Base-by-base conservation (phyloP, 2,113 vertebrate species). In the Cyprinodon variegatus region DNA sequence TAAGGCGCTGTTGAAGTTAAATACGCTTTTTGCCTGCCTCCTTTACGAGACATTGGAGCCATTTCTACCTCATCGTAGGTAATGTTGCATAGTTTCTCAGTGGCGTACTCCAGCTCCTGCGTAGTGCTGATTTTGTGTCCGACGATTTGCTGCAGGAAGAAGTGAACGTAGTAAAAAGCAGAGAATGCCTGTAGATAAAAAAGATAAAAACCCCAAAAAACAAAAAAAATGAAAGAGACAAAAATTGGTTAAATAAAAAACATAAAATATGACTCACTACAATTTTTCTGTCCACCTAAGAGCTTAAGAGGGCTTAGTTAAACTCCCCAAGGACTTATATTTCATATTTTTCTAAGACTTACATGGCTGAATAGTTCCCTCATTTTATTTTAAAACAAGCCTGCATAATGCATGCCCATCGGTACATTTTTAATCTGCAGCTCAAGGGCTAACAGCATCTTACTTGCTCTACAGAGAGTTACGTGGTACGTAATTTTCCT, bases 161-260 rank as follows among this genome's bases (percentile, higher is more conserved):
- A 86, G 83, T 97, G 83, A 0, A 92, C 95, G 92, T 98, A 96
- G 93, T 93, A 99, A 87, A 98, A 99, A 0, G 96, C 97, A 76
- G 98, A 96, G 88, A 99, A 99, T 0, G 96, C 98, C 98, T 99
- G 90, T 29, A 37, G 77, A 45, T 41, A 70, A 37, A 81, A 20
- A 70, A 11, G 1, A 29, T 1, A 29, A 29, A 61, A 67, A 3
- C 14, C 14, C 9, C 3, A 41, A 7, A n/a, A 48, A 64, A 66
- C 1, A 36, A 3, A 67, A 37, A 17, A 29, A 1, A 57, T 15
- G 20, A 20, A 8, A n/a, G 3, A n/a, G 50, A 20, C 3, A 57
- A 9, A 9, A 57, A n/a, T 20, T 57, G 17, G 50, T 57, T 36
- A 1, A 48, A 43, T 57, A 17, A 48, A 72, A 17, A 29, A 38